Evolutionary conservation across 2,113 vertebrate genomes (phyloP).

Genomic region (Numida meleagris): DNA sequence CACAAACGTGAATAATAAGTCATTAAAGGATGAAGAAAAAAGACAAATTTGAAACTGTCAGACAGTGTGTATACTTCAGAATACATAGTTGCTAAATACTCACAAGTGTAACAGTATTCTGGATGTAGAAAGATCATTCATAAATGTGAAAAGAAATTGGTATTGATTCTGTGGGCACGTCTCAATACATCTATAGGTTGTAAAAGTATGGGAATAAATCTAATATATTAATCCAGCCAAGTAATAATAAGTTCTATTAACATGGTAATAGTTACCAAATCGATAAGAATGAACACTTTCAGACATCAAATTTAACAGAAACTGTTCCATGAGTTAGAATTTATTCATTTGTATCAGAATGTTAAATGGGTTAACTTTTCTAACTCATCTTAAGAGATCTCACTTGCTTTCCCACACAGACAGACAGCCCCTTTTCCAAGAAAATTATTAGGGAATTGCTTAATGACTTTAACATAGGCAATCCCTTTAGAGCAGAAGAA

Average conservation of each 20-base stretch:
- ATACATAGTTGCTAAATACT: conserved; percentile 13
- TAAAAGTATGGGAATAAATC: conserved; percentile 41
- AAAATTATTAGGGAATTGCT: not conserved
- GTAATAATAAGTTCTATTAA: conserved; percentile 51
- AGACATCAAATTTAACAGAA: conserved; percentile 13
- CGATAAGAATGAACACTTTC: not conserved
- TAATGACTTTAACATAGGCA: not conserved
- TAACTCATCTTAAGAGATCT: not conserved
- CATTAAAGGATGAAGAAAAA: not conserved
- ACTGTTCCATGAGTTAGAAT: not conserved
- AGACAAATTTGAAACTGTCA: not conserved
- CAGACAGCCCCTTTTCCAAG: not conserved
- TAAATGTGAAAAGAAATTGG: conserved; percentile 51
- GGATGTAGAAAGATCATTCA: not conserved
- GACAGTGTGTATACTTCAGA: not conserved
- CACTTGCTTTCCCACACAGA: not conserved
- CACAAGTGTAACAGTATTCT: conserved; percentile 5
- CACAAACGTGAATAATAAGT: not conserved
- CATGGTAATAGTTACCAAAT: conserved; percentile 1
- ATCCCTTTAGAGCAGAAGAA: not conserved
- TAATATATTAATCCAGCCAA: conserved; percentile 49
- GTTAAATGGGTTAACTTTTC: not conserved
- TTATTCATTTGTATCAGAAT: not conserved
- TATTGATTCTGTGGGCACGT: conserved; percentile 40
- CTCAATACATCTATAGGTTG: conserved; percentile 22